Base-by-base conservation (phyloP, 1,140 invertebrate species). In the Pinna nobilis region DNA sequence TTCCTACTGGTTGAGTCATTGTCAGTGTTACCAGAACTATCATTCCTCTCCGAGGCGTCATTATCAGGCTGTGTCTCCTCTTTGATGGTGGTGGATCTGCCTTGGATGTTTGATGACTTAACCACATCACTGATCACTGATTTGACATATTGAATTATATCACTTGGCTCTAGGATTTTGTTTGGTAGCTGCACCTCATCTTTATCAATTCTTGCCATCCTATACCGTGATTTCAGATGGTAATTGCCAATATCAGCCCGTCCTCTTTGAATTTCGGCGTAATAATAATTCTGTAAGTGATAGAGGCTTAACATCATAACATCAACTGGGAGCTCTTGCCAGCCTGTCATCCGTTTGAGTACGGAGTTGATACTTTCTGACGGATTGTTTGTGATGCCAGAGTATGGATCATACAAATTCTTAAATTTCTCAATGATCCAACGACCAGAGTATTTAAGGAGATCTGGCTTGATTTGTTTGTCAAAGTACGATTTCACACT, bases 321-420 rank as follows among this genome's bases (percentile, higher is more conserved):
- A 30, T 67, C 65, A 0, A 67, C 65, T 18, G 50, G 65, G 25
- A 53, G 9, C 35, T 67, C 65, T 55, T 23, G 0, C 30, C 20
- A 67, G 3, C 49, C 33, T 5, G 1, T 57, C 41, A 67, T 32
- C 39, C 49, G 3, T 67, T 67, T 55, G 1, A 67, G 33, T 1
- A 67, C 50, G 0, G 65, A 37, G 7, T 67, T 67, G 23, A 67
- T 67, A 28, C 49, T 53, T 55, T 67, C 64, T 20, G 39, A 65
- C n/a, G 63, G 41, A 35, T 65, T 65, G 20, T 47, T 65, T 13
- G 63, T 65, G 1, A 50, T 35, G 3, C 63, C 63, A 7, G 63
- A 65, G 47, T 28, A 65, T 6, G 63, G 63, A 32, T 65, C 63
- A 33, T 50, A 65, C 11, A 65, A 28, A n/a, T 65, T 65, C 2